A percentile compares a stretch with the other conserved stretches of the same genome.
These are phyloP conservation scores for Microtus agrestis DNA, from an alignment of 2,797 vertebrate species.

Conservation along the genomic window DNA sequence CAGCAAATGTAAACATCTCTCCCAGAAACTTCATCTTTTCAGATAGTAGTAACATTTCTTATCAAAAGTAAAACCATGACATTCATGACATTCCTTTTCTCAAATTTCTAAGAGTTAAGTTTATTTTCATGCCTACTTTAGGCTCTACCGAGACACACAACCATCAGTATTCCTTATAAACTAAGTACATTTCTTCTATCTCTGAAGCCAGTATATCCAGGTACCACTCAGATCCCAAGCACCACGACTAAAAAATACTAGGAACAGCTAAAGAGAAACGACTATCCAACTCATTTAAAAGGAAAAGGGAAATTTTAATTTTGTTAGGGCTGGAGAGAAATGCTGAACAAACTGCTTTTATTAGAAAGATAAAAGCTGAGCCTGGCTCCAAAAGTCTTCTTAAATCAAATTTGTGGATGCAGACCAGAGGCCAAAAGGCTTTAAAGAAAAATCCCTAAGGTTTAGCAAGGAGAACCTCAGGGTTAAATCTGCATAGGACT, in stretches of 20 bases:
- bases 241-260: slow-evolving; percentile 2
- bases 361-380: slow-evolving; percentile 51
- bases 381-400: slow-evolving; percentile 60
- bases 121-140: slow-evolving; percentile 56
- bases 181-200: background rate
- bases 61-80: slow-evolving; percentile 40
- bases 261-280: slow-evolving; percentile 39
- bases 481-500: slow-evolving; percentile 15
- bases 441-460: slow-evolving; percentile 19
- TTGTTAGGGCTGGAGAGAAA: slow-evolving; percentile 52
- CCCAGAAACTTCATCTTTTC: slow-evolving; percentile 49
- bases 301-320: slow-evolving; percentile 61
- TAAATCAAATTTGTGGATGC: slow-evolving; percentile 68
- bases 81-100: background rate
- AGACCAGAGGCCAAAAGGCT: slow-evolving; percentile 45
- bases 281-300: slow-evolving; percentile 59
- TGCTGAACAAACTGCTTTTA: slow-evolving; percentile 65
- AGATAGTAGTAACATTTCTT: slow-evolving; percentile 44
- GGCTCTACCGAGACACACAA: slow-evolving; percentile 25
- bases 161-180: background rate
- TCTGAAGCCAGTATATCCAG: background rate
- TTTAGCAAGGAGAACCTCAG: slow-evolving; percentile 9
- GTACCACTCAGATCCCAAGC: slow-evolving; percentile 30
- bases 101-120: background rate
- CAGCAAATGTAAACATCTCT: slow-evolving; percentile 77